These are phyloP conservation scores for Saxidomus purpurata DNA, from an alignment of 1,140 invertebrate species.

Conservation along the genomic window DNA sequence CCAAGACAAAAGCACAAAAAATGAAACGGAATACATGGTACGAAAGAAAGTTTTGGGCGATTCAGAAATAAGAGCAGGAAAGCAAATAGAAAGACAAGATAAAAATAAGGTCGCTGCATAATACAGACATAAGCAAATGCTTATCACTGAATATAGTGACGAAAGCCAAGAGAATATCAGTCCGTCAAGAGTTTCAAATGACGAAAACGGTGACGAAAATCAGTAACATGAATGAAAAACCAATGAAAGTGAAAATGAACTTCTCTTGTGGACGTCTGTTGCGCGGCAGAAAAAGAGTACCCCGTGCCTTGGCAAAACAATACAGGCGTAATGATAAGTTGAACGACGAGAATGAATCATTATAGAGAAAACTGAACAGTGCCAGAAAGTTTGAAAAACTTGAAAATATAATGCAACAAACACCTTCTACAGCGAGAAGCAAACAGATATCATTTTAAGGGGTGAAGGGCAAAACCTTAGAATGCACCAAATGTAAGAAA, in stretches of 20 bases:
- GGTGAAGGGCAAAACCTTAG: background rate
- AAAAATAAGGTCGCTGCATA: background rate
- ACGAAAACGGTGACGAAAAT: background rate
- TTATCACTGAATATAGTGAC: background rate
- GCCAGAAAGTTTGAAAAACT: background rate
- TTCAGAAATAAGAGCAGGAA: slow-evolving; percentile 1
- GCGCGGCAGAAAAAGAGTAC: slow-evolving; percentile 6
- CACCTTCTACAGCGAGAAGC: slow-evolving; percentile 13
- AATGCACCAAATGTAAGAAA: slow-evolving; percentile 4
- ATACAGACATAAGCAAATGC: slow-evolving; percentile 28
- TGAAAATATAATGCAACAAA: background rate
- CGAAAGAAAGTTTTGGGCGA: slow-evolving; percentile 43
- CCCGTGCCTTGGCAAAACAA: slow-evolving; percentile 20
- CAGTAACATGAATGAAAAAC: background rate
- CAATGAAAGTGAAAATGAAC: background rate
- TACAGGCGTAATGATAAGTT: slow-evolving; percentile 5
- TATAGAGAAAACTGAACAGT: slow-evolving; percentile 42
- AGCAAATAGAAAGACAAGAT: background rate
- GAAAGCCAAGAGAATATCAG: background rate
- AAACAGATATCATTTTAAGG: background rate
- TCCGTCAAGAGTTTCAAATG: background rate
- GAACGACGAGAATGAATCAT: slow-evolving; percentile 34
- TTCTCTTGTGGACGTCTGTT: background rate
- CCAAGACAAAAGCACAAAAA: slow-evolving; percentile 25
- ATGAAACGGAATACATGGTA: slow-evolving; percentile 39